Evolutionary conservation across 1,140 invertebrate genomes (phyloP), one percentile per base, ranked within the genome.

Genomic region (Campoletis sonorensis): DNA sequence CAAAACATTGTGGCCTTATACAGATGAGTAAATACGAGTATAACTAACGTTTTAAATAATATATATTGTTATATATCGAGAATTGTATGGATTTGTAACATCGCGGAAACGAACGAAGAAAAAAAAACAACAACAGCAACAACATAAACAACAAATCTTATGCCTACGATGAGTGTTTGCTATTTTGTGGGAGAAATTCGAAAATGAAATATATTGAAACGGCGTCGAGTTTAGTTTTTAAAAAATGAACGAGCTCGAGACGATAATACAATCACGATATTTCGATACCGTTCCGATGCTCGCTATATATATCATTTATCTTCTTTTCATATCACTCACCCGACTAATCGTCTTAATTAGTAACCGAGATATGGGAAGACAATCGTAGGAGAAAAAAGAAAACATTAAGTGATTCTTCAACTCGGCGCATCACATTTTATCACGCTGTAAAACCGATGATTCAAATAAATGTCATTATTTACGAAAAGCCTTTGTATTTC

Each of bases 391-490:
- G 11, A 45, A 45, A 8, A 45, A 45, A 45, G 11, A 45, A 45
- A 8, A 45, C 5, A 13, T 45, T 8, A 45, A 73, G 45, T 87
- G 88, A 88, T 90, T 90, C 87, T 91, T 84, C 90, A 90, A 45
- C 85, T 89, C 86, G 86, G 82, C 86, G 87, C 87, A 90, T 87
- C 85, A 85, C 87, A 89, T 84, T 89, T 45, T 45, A 87, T 91
- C 90, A 90, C 84, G 88, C 82, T 90, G 90, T 91, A 90, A 89
- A 90, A 90, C 90, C 89, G 87, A 90, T 88, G 88, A 89, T 88
- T 87, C 40, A 83, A 90, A 91, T 89, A 90, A 91, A 91, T 89
- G 88, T 90, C 87, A 89, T 90, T 90, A 90, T 90, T 90, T 90
- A 89, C 87, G 79, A 84, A 64, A 82, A 11, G 40, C 11, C 40